Evolutionary conservation across 2,113 vertebrate genomes (phyloP).

Genomic region (Poicephalus gulielmi): DNA sequence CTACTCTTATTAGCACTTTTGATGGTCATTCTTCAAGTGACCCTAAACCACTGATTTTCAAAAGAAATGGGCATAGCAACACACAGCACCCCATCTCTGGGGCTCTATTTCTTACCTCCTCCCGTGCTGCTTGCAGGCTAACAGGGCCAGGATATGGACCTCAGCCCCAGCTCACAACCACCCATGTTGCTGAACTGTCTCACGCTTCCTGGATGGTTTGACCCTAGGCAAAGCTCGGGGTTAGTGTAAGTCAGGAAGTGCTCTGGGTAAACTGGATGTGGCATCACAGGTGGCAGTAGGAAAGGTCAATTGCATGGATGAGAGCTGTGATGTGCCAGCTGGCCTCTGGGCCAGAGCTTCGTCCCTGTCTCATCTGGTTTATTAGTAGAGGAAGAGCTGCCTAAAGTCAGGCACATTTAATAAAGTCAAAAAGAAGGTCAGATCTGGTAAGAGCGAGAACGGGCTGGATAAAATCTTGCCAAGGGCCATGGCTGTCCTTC

Average conservation of each 20-base stretch:
- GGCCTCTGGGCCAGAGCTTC: neutral
- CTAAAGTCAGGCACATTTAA: neutral
- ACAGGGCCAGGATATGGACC: neutral
- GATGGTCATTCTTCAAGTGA: too few relatives aligned
- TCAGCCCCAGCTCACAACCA: neutral
- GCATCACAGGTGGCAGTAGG: fast-evolving
- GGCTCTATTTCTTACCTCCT: neutral
- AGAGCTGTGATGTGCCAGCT: neutral
- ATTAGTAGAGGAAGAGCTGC: neutral
- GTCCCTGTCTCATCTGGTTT: neutral
- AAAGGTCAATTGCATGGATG: neutral
- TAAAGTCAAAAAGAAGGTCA: neutral
- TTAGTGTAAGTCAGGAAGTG: neutral
- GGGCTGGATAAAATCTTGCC: neutral
- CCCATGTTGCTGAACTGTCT: neutral
- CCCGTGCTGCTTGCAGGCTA: neutral
- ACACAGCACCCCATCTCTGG: neutral
- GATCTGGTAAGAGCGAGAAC: neutral
- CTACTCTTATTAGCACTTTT: too few relatives aligned
- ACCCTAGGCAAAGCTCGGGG: neutral
- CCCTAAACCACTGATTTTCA: too few relatives aligned
- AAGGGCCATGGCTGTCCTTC: neutral
- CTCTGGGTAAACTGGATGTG: neutral
- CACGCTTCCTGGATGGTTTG: fast-evolving
- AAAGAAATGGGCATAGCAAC: too few relatives aligned